phyloP scores from a whole-genome alignment of 2,113 vertebrate genomes.

The Colius striatus region DNA sequence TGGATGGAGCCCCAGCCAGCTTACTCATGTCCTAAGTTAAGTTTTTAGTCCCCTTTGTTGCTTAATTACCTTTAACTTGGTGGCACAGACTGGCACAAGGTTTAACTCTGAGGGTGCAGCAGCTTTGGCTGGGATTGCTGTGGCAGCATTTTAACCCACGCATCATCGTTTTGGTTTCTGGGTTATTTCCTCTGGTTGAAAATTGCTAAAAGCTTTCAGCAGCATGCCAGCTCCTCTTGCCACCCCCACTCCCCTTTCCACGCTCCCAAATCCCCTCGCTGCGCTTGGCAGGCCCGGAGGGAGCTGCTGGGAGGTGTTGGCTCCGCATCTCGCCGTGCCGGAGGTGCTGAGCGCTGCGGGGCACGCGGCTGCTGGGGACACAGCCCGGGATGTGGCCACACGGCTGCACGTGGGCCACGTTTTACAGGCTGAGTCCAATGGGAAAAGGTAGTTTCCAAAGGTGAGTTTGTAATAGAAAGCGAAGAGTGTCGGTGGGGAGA shows the following conservation, averaged over 20 bases:
- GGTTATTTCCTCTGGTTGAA: not conserved
- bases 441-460: not conserved
- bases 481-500: fast-evolving
- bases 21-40: not conserved
- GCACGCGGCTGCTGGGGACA: fast-evolving
- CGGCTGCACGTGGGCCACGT: not conserved
- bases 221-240: not conserved
- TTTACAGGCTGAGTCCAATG: fast-evolving
- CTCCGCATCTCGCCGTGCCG: not conserved
- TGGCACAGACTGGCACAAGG: not conserved
- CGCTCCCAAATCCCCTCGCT: not conserved
- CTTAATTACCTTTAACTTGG: not conserved
- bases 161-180: not conserved
- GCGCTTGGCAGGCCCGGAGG: fast-evolving
- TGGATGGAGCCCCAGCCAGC: not conserved
- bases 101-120: not conserved
- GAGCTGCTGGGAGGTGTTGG: not conserved
- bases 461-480: not conserved
- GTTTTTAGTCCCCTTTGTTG: not conserved
- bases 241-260: fast-evolving
- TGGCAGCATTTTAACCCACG: not conserved
- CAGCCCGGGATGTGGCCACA: fast-evolving
- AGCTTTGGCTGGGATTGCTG: not conserved
- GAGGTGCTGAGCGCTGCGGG: too few species aligned
- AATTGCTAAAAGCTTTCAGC: not conserved